Evolutionary conservation across 2,888 invertebrate species (phyloP).

Genomic region (Zele albiditarsus): DNA sequence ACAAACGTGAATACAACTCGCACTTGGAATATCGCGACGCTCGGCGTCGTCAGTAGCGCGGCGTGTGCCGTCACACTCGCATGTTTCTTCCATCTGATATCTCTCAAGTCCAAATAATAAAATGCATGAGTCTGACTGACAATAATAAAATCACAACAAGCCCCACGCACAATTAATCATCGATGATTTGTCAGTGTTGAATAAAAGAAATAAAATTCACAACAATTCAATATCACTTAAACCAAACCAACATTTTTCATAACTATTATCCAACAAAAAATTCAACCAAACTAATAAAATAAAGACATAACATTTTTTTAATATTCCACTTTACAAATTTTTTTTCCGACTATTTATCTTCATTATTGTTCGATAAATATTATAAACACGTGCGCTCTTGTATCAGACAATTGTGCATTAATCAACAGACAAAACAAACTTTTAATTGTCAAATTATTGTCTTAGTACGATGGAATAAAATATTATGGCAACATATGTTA

Average conservation of each 20-base stretch:
- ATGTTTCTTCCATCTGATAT: constrained; percentile 55
- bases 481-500: not conserved
- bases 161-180: constrained; percentile 18
- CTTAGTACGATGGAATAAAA: not conserved
- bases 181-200: not conserved
- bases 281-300: too few species aligned
- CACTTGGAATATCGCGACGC: constrained; percentile 58
- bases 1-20: constrained; percentile 44
- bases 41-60: constrained; percentile 70
- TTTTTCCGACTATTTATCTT: too few species aligned
- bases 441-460: not conserved
- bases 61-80: constrained; percentile 71
- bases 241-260: too few species aligned
- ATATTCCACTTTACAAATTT: too few species aligned
- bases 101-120: not conserved
- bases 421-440: not conserved
- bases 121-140: constrained; percentile 7
- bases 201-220: not conserved
- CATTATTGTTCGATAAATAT: not conserved
- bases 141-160: constrained; percentile 12
- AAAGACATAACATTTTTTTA: too few species aligned
- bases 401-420: not conserved
- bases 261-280: too few species aligned
- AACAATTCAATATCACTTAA: too few species aligned
- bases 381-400: not conserved